Conservation (phyloP, 30 jellyfish, hydroid and myxozoan genomes). For the Nemopilema nomurai region DNA sequence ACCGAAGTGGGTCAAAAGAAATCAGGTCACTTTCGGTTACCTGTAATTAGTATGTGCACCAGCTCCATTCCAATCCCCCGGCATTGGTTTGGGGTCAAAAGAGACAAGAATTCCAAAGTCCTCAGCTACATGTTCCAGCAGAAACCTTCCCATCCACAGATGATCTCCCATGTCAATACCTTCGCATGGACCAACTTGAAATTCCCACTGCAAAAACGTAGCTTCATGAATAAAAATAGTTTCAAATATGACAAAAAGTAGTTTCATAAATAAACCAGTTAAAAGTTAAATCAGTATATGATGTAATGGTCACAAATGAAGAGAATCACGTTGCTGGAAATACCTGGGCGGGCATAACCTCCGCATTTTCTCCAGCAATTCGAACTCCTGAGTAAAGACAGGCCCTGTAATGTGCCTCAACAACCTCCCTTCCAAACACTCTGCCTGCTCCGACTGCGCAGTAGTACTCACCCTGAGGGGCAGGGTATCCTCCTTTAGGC, state of each 20-base stretch:
- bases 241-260: too few species aligned
- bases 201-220: conserved; percentile 84
- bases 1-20: too few species aligned
- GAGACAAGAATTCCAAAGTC: conserved; percentile 94
- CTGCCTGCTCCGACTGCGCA: conserved; percentile 99
- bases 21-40: too few species aligned
- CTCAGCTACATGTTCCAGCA: conserved; percentile 96
- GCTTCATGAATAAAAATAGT: not conserved
- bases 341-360: conserved; percentile 99
- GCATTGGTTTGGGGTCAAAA: conserved; percentile 96
- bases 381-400: conserved; percentile 93
- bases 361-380: conserved; percentile 99
- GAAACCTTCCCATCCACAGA: conserved; percentile 88
- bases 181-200: conserved; percentile 99
- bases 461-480: conserved; percentile 98
- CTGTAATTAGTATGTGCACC: conserved; percentile 96
- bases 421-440: conserved; percentile 97
- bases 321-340: not conserved
- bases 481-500: conserved; percentile 98
- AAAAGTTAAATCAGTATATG: too few species aligned
- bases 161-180: conserved; percentile 99
- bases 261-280: too few species aligned
- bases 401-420: conserved; percentile 98
- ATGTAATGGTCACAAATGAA: too few species aligned
- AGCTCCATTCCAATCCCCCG: conserved; percentile 99